Evolutionary conservation across 2,797 vertebrate species (phyloP), one percentile per base, ranked within the genome.

Genomic region (Choloepus didactylus): DNA sequence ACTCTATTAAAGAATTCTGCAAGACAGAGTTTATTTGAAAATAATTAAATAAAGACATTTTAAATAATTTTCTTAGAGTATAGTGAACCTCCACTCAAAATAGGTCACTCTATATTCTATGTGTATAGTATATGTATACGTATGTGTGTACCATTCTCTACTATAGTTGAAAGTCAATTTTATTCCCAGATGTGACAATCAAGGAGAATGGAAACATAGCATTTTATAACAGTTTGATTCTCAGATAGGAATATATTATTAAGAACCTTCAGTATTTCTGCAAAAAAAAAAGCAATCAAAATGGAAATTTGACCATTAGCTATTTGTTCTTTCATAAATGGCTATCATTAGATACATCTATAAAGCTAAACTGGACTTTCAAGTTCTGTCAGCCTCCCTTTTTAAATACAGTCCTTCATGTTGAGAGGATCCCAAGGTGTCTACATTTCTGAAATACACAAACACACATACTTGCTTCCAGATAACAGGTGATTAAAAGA

Each of bases 231-330:
- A 49, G 16, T 49, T 76, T 87, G 38, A 77, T 76, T 81, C 15
- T 27, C 72, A 73, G 29, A 44, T 83, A 64, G 89, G 38, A 67
- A 16, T 27, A 51, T 7, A 70, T 76, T 29, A 70, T 51, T 87
- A 31, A 84, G 82, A 87, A 56, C 11, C 6, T 72, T 72, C 67
- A 86, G 70, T 91, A 77, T 93, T 84, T 29, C 18, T 85, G 25
- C 75, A 35, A 35, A 35, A 66, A 88, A 96, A 96, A 59, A 51
- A 95, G 82, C 75, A 80, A 91, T 76, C 62, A 84, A 70, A 88
- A 38, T 25, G 56, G 64, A 64, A 85, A 93, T 64, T 35, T 59
- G 72, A 87, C 38, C 3, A 16, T 54, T 0, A 38, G 56, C 16
- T 38, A 4, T 77, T 89, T 93, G 67, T 76, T 92, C 60, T 86